Evolutionary conservation across 2,888 invertebrate genomes (phyloP), one percentile per base, ranked within the genome.

Genomic region (Tribolium freemani): DNA sequence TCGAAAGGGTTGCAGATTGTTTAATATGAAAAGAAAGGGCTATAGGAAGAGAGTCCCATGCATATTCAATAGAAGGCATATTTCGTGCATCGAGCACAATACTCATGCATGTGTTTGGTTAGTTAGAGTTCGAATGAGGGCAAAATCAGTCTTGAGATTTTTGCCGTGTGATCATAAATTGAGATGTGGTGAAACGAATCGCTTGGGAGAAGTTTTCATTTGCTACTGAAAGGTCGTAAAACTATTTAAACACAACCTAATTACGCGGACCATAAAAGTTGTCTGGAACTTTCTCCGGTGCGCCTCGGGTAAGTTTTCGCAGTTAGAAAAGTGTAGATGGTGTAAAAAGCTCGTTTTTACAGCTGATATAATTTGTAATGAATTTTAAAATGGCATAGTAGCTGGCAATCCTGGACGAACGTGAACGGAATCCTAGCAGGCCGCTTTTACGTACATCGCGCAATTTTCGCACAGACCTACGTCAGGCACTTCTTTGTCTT

Each of bases 331-430:
- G 70, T 70, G 64, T 60, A 51, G 64, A 64, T 73, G 73, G 69
- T 69, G 73, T 61, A 81, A 81, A 83, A 83, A 78, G 81, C 80
- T 80, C 83, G 83, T 86, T 86, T 85, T 86, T 85, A 85, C 85
- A 84, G 84, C 83, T 84, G 85, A 86, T 85, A 84, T 85, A 85
- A 85, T 86, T 85, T 84, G 83, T 85, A 86, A 86, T 86, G 86
- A 86, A 86, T 86, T 86, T 86, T 84, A 84, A 85, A 85, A 83
- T 81, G 84, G 82, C 80, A 83, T 81, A 84, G 84, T 84, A 82
- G 84, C 84, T 83, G 80, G 83, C 85, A 85, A 86, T 86, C 85
- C 85, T 78, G 82, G 79, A 78, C 79, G 84, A 83, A 86, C 86
- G 86, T 86, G 86, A 83, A 78, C 79, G 71, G 86, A 85, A 85